phyloP scores from a whole-genome alignment of 2,888 invertebrate genomes.

The Boloria euphrosyne region DNA sequence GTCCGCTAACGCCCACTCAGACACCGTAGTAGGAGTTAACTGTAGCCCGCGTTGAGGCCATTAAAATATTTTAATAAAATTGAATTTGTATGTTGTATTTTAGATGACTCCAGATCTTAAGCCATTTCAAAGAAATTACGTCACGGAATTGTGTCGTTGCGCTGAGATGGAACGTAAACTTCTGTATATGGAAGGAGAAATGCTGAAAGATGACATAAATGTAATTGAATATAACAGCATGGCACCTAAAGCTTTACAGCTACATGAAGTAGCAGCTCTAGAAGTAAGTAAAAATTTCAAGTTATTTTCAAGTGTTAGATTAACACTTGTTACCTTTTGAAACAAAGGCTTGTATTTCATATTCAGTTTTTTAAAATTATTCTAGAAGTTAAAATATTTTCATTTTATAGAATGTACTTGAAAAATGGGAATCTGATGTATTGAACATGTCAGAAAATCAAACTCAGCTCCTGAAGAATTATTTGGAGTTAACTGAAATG shows the following conservation, averaged over 20 bases:
- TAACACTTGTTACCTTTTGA: not conserved
- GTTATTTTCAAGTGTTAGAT: not conserved
- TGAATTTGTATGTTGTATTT: not conserved
- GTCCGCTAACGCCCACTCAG: no score
- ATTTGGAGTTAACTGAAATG: slow-evolving; percentile 61
- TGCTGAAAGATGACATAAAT: slow-evolving; percentile 87
- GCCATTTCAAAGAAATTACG: slow-evolving; percentile 90
- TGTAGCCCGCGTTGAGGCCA: no score
- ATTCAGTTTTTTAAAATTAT: no score
- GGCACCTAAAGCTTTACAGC: slow-evolving; percentile 84
- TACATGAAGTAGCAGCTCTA: slow-evolving; percentile 88
- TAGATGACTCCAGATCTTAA: slow-evolving; percentile 83
- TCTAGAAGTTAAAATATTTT: not conserved
- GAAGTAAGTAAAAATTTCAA: slow-evolving; percentile 82
- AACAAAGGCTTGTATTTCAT: no score
- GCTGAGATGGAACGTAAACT: slow-evolving; percentile 93
- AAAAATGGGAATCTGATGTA: slow-evolving; percentile 65
- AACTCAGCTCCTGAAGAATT: slow-evolving; percentile 53
- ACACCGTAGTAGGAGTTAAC: no score
- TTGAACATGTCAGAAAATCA: slow-evolving; percentile 57
- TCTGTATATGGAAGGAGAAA: slow-evolving; percentile 88
- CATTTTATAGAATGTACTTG: slow-evolving; percentile 52
- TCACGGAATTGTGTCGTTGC: slow-evolving; percentile 91
- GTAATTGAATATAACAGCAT: slow-evolving; percentile 80
- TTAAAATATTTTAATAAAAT: no score